Conservation (phyloP, 2,888 invertebrate species). For the Alentia gelatinosa region DNA sequence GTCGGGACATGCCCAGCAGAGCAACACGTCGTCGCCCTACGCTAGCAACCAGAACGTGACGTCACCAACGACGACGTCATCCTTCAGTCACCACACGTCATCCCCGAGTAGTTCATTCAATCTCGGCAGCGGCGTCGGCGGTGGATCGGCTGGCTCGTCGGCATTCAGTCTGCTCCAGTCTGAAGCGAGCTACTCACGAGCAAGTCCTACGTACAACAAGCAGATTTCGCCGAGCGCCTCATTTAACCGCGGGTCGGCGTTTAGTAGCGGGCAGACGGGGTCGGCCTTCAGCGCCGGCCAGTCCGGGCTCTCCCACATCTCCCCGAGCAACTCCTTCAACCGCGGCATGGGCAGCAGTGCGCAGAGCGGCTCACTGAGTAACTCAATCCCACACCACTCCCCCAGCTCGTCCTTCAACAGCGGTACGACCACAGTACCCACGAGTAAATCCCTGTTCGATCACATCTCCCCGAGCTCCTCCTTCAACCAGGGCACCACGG, state of each 20-base stretch:
- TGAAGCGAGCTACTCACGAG: not conserved
- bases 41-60: not conserved
- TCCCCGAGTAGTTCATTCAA: constrained; percentile 33
- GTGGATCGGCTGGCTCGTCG: not conserved
- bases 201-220: not conserved
- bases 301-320: not conserved
- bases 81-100: constrained; percentile 4
- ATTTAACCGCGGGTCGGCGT: not conserved
- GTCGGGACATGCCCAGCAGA: not conserved
- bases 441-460: not conserved
- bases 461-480: not conserved
- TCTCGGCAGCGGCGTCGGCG: not conserved
- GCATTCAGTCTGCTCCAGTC: not conserved
- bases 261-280: not conserved
- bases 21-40: not conserved
- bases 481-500: not conserved
- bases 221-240: constrained; percentile 25
- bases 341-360: not conserved
- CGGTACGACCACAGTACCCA: too few relatives aligned
- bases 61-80: not conserved
- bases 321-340: not conserved
- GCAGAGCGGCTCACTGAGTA: not conserved
- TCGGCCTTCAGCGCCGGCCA: not conserved
- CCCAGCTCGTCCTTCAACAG: constrained; percentile 31
- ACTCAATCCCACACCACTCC: not conserved